Conservation (phyloP, 1,140 invertebrate genomes). For the Zaprionus taronus region DNA sequence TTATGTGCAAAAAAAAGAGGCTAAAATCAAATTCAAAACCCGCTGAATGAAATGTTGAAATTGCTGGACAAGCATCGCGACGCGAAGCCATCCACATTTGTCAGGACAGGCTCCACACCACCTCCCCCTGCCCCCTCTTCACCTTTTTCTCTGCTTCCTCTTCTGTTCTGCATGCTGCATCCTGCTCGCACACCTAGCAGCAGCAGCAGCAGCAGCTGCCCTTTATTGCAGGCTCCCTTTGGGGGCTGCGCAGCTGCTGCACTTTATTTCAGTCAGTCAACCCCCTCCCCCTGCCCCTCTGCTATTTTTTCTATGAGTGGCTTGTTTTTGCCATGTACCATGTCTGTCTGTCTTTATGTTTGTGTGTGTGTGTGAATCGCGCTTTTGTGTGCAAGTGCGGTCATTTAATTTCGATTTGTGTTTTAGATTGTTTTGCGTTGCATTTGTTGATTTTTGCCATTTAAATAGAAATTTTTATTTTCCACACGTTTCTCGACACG, state of each 20-base stretch:
- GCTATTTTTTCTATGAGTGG: conserved; percentile 58
- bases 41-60: conserved; percentile 77
- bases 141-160: neutral
- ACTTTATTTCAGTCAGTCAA: conserved; percentile 78
- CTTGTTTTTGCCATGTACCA: conserved; percentile 78
- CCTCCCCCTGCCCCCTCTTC: neutral
- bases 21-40: conserved; percentile 72
- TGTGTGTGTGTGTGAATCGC: conserved; percentile 46
- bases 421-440: conserved; percentile 83
- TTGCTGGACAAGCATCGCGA: conserved; percentile 49
- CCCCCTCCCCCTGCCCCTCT: conserved; percentile 34
- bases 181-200: neutral
- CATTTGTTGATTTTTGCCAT: conserved; percentile 83
- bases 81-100: conserved; percentile 40
- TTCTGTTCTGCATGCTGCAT: neutral
- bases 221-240: conserved; percentile 34
- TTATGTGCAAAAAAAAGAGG: neutral
- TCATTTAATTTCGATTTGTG: conserved; percentile 84
- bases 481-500: conserved; percentile 74
- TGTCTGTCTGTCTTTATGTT: neutral
- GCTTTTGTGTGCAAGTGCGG: conserved; percentile 82
- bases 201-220: conserved; percentile 24
- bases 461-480: conserved; percentile 84
- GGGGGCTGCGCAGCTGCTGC: conserved; percentile 75
- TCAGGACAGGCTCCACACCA: conserved; percentile 9